Evolutionary conservation across 2,888 invertebrate species (phyloP).

Genomic region (Plebejus melissa): DNA sequence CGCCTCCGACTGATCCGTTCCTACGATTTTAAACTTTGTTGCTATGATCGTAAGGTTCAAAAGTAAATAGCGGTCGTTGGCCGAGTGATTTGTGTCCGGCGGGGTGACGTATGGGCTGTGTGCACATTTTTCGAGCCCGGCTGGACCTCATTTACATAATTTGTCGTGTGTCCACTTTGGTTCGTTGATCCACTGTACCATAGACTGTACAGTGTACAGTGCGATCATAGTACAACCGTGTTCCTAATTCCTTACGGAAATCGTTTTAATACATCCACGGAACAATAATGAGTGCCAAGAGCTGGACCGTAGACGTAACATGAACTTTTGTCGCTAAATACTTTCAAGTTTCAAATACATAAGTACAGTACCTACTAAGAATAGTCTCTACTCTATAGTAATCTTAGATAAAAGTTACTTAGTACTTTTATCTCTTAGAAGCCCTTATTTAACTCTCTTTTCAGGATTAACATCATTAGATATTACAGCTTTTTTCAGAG

Average conservation of each 20-base stretch:
- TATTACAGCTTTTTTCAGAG: too few relatives aligned
- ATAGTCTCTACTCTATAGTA: too few relatives aligned
- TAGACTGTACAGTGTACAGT: not conserved
- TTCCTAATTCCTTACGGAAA: not conserved
- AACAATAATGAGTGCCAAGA: too few relatives aligned
- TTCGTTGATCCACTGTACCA: not conserved
- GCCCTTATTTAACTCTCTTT: too few relatives aligned
- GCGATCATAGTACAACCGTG: not conserved
- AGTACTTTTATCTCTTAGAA: too few relatives aligned
- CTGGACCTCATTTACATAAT: constrained; percentile 1
- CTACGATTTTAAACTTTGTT: not conserved
- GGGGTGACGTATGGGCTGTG: not conserved
- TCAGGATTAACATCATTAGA: too few relatives aligned
- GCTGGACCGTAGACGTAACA: too few relatives aligned
- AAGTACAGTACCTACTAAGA: too few relatives aligned
- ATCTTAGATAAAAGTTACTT: too few relatives aligned
- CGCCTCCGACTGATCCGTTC: not conserved
- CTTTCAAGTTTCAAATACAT: too few relatives aligned
- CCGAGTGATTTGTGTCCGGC: not conserved
- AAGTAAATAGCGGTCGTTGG: not conserved
- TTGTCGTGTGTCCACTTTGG: not conserved
- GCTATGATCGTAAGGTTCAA: not conserved
- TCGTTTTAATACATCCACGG: too few relatives aligned
- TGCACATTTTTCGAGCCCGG: not conserved
- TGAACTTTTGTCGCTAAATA: too few relatives aligned